Evolutionary conservation across 1,140 invertebrate genomes (phyloP).

Genomic region (Cherax destructor): DNA sequence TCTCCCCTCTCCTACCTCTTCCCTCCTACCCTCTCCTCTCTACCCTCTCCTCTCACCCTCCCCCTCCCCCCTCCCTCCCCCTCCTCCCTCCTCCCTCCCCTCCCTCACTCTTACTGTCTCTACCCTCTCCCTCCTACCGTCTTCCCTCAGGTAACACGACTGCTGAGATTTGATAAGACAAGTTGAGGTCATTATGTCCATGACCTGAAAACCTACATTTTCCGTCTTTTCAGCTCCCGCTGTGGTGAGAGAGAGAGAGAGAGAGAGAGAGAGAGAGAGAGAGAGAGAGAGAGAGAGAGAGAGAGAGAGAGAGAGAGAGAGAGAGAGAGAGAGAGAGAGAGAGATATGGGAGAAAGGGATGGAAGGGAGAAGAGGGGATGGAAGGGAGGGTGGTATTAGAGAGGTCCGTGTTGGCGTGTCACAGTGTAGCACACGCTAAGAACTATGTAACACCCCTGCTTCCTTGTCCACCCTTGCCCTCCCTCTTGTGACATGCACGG

Average conservation of each 20-base stretch:
- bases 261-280: neutral
- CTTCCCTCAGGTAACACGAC: neutral
- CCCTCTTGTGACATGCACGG: too few species aligned
- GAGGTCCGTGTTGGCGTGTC: too few species aligned
- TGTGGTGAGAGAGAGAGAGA: too few species aligned
- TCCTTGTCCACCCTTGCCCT: neutral
- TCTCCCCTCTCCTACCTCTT: neutral
- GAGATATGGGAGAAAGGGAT: neutral
- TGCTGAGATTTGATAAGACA: too few species aligned
- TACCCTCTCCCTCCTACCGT: neutral
- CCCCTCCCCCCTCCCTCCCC: neutral
- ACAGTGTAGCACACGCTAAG: too few species aligned
- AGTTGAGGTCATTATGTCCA: too few species aligned
- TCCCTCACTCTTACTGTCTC: neutral
- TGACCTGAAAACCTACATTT: too few species aligned
- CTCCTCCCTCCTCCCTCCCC: neutral
- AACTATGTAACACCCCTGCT: neutral
- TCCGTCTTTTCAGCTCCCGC: too few species aligned
- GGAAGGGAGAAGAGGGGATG: neutral
- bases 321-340: neutral
- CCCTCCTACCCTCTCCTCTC: neutral
- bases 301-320: slow-evolving; percentile 15
- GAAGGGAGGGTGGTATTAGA: too few species aligned
- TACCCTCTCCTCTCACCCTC: neutral
- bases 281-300: slow-evolving; percentile 10